Percentiles rank a stretch among this genome's conserved stretches.
These are phyloP conservation scores for Zoroaster sp. DNA, from an alignment of 53 echinoderm and acorn worm genomes.

Conservation along the genomic window DNA sequence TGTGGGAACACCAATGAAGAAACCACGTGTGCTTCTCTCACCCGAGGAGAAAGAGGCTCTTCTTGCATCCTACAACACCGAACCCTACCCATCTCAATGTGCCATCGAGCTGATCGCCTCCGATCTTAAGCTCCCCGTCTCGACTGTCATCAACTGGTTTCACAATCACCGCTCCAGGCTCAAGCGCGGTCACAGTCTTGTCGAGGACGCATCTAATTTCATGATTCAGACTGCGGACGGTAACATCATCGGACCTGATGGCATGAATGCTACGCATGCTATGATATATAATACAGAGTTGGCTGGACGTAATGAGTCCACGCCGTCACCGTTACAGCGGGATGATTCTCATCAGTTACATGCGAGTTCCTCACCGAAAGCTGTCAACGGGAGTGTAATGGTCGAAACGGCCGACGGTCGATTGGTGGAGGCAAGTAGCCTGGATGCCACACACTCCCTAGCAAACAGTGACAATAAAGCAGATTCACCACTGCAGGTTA, in stretches of 20 bases:
- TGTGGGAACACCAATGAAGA: conserved; percentile 77
- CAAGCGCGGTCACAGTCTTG: conserved; percentile 71
- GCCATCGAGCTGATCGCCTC: conserved; percentile 86
- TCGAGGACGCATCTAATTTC: conserved; percentile 60
- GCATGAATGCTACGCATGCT: conserved; percentile 5
- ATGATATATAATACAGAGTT: conserved; percentile 3
- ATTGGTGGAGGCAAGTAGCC: conserved; percentile 14
- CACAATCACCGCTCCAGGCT: conserved; percentile 96
- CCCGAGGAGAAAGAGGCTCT: conserved; percentile 91
- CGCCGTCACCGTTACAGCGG: conserved; percentile 12
- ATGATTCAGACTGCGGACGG: conserved; percentile 69
- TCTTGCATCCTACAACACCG: conserved; percentile 74
- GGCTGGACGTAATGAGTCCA: neutral
- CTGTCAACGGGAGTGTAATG: neutral
- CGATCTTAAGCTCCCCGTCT: conserved; percentile 78
- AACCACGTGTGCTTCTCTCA: conserved; percentile 83
- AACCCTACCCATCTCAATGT: conserved; percentile 91
- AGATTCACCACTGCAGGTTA: neutral
- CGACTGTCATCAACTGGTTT: conserved; percentile 99
- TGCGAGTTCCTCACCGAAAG: conserved; percentile 1
- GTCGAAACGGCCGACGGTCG: neutral
- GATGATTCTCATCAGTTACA: neutral
- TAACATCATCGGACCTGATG: conserved; percentile 41
- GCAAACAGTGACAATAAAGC: neutral
- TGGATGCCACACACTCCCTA: neutral